Percentiles rank a stretch among this genome's conserved stretches.
phyloP scores from a whole-genome alignment of 2,113 vertebrate species.

The Neofelis nebulosa region DNA sequence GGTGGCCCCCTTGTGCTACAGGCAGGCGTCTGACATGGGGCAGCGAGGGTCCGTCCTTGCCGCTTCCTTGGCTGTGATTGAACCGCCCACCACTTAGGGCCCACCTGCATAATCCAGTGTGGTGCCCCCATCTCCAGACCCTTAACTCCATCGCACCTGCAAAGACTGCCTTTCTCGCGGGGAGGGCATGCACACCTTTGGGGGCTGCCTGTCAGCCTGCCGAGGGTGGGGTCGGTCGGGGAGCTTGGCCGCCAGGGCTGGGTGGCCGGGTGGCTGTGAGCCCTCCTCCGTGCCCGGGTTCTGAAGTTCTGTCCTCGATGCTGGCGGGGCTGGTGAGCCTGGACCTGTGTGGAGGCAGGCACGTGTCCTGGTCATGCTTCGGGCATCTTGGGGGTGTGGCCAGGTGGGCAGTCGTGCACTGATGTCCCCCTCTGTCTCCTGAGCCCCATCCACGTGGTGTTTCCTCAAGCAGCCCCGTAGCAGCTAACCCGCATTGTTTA shows the following conservation, averaged over 20 bases:
- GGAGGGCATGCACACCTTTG: not conserved
- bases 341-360: not conserved
- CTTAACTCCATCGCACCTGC: no score
- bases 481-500: not conserved
- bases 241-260: not conserved
- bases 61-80: not conserved
- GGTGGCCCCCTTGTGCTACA: not conserved
- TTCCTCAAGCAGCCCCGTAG: not conserved
- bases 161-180: not conserved
- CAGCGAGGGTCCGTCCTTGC: not conserved
- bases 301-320: not conserved
- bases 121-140: not conserved
- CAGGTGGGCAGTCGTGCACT: rapidly evolving
- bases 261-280: not conserved
- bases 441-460: rapidly evolving
- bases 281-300: not conserved
- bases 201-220: no score
- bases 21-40: not conserved
- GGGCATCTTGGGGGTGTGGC: not conserved
- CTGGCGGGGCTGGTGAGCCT: not conserved
- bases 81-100: rapidly evolving
- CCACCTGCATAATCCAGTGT: rapidly evolving
- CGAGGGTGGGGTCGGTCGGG: rapidly evolving
- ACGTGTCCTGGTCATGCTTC: rapidly evolving
- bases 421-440: not conserved